phyloP scores from a whole-genome alignment of 2,888 invertebrate genomes.

The Papilio demoleus region DNA sequence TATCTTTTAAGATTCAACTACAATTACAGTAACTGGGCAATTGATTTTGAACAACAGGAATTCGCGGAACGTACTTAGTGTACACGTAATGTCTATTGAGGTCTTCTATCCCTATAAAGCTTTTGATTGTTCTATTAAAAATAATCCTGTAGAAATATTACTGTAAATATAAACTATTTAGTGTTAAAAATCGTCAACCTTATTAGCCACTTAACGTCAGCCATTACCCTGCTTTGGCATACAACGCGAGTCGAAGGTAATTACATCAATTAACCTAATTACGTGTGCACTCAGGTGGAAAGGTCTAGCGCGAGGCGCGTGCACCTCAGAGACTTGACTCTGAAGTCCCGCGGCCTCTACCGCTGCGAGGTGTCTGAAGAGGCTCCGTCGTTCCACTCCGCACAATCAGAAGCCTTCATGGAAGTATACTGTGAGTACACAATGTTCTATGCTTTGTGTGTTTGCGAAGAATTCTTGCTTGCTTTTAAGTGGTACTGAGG shows the following conservation, averaged over 20 bases:
- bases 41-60: no score
- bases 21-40: no score
- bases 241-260: constrained; percentile 33
- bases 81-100: no score
- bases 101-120: no score
- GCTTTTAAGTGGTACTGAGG: constrained; percentile 6
- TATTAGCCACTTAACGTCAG: constrained; percentile 11
- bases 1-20: constrained; percentile 9
- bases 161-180: neutral
- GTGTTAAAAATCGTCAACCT: neutral
- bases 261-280: constrained; percentile 41
- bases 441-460: constrained; percentile 21
- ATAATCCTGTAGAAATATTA: neutral
- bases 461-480: constrained; percentile 18
- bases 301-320: constrained; percentile 87
- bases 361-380: constrained; percentile 91
- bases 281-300: constrained; percentile 75
- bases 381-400: constrained; percentile 90
- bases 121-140: no score
- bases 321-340: constrained; percentile 85
- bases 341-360: constrained; percentile 88
- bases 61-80: no score
- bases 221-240: constrained; percentile 17
- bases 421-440: constrained; percentile 87
- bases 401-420: constrained; percentile 88